Percentiles rank a stretch among this genome's conserved stretches.
phyloP scores from a whole-genome alignment of 2,113 vertebrate genomes.

The Odocoileus hemionus region DNA sequence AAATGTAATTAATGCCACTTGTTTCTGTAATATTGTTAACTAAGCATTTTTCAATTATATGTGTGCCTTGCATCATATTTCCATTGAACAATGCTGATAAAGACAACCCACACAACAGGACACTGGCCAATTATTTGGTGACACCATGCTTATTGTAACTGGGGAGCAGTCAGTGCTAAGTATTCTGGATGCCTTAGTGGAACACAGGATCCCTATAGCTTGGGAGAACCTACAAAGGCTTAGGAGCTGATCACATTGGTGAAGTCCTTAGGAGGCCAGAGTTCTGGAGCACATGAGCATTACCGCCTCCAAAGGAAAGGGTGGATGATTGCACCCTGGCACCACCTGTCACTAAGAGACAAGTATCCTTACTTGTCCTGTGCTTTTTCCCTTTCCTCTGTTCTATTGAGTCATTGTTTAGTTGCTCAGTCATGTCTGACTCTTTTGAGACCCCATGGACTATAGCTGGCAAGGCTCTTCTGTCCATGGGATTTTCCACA shows the following conservation, averaged over 20 bases:
- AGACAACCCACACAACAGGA: neutral
- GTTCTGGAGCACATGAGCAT: no score
- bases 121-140: neutral
- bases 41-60: neutral
- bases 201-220: neutral
- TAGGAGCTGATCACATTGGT: neutral
- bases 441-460: neutral
- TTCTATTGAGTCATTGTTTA: neutral
- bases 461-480: neutral
- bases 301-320: neutral
- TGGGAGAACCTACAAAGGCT: neutral
- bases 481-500: rapidly evolving
- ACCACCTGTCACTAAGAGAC: neutral
- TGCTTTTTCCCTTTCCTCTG: neutral
- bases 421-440: neutral
- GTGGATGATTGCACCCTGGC: neutral
- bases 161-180: neutral
- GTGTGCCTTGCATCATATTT: neutral
- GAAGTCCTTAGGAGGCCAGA: neutral
- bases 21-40: neutral
- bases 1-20: neutral
- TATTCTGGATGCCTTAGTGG: neutral
- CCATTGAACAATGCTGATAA: neutral
- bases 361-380: neutral
- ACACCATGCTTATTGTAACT: neutral